A percentile compares a stretch with the other conserved stretches of the same genome.
Conservation (phyloP, 2,888 invertebrate genomes). For the Cheilosia scutellata region DNA sequence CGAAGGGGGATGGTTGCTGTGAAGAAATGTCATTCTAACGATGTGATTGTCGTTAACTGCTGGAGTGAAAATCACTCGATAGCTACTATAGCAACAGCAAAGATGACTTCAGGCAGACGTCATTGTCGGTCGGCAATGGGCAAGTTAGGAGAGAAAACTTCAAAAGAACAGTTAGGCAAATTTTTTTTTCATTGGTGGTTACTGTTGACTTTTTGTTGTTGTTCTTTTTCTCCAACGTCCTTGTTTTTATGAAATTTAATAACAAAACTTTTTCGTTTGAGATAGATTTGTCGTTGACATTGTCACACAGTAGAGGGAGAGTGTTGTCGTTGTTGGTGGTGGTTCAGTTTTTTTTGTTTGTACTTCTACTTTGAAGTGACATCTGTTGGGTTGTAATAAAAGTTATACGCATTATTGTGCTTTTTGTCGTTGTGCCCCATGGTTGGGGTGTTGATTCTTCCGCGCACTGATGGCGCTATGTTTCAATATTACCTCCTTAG, state of each 20-base stretch:
- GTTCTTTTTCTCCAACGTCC: neutral
- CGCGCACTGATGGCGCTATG: conserved; percentile 17
- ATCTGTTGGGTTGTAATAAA: conserved; percentile 74
- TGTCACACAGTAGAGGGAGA: conserved; percentile 17
- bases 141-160: conserved; percentile 61
- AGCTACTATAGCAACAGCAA: conserved; percentile 48
- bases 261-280: conserved; percentile 70
- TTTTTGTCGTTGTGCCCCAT: conserved; percentile 17
- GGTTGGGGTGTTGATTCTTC: conserved; percentile 15
- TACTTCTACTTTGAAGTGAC: conserved; percentile 66
- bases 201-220: conserved; percentile 53
- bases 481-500: conserved; percentile 34
- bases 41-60: conserved; percentile 73
- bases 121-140: neutral
- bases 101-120: neutral
- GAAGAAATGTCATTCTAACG: conserved; percentile 62
- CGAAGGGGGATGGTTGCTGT: neutral
- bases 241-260: conserved; percentile 72
- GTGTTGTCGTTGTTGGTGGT: neutral
- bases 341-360: conserved; percentile 15
- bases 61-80: conserved; percentile 71
- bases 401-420: conserved; percentile 71
- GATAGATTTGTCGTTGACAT: conserved; percentile 61
- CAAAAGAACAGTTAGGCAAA: conserved; percentile 71
- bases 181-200: conserved; percentile 73